Conservation (phyloP, 2,888 invertebrate genomes). For the Himalopsyche japonica region DNA sequence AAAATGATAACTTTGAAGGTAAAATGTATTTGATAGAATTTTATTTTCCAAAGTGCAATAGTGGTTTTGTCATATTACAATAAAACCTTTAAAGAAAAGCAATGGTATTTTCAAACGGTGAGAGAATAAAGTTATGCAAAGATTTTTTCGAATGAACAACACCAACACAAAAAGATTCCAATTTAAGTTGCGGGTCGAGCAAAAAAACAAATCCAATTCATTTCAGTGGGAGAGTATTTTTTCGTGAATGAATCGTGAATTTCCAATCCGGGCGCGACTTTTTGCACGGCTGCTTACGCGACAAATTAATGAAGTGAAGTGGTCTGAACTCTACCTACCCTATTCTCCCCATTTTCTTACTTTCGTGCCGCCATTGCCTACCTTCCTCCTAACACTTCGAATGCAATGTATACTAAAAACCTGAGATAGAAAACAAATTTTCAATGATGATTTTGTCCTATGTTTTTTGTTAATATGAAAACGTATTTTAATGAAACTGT, state of each 20-base stretch:
- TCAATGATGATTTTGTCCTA: too few species aligned
- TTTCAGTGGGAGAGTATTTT: not conserved
- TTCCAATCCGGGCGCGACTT: not conserved
- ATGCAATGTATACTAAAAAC: not conserved
- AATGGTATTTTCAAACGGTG: too few species aligned
- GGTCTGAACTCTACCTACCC: slow-evolving; percentile 10
- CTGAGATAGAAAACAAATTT: too few species aligned
- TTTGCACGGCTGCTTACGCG: slow-evolving; percentile 27
- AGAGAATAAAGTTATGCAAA: not conserved
- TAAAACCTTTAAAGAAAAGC: too few species aligned
- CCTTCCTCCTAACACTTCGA: not conserved
- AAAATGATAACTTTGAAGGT: too few species aligned
- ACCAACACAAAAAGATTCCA: not conserved
- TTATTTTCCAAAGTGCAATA: too few species aligned
- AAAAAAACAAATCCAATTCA: not conserved
- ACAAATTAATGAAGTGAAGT: slow-evolving; percentile 36
- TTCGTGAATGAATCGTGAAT: not conserved
- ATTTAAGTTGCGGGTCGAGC: not conserved
- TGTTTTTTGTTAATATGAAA: too few species aligned
- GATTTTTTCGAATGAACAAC: not conserved
- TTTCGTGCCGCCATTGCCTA: not conserved
- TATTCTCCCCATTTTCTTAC: slow-evolving; percentile 1
- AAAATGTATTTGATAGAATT: too few species aligned
- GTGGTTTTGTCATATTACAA: too few species aligned
- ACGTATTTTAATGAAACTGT: too few species aligned